A percentile compares a stretch with the other conserved stretches of the same genome.
phyloP scores from a whole-genome alignment of 2,797 vertebrate species.

The Macropodus opercularis region DNA sequence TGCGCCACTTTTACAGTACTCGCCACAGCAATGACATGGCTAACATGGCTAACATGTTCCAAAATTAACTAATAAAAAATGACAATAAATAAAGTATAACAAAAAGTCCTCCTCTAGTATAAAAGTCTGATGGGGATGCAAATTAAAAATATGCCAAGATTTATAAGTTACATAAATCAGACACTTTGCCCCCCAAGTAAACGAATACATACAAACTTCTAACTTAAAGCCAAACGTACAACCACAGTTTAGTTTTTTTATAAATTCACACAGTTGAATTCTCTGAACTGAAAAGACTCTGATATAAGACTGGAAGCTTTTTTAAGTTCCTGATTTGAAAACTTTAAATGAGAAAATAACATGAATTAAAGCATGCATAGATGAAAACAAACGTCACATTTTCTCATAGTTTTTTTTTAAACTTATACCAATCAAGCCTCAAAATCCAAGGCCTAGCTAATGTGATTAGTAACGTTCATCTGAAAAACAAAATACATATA shows the following conservation, averaged over 20 bases:
- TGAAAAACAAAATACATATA: too few species aligned
- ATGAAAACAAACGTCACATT: slow-evolving; percentile 20
- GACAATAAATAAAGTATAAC: slow-evolving; percentile 15
- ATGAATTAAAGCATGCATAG: neutral
- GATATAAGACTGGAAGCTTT: slow-evolving; percentile 25
- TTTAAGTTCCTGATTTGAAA: slow-evolving; percentile 20
- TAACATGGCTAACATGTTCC: too few species aligned
- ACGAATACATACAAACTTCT: slow-evolving; percentile 21
- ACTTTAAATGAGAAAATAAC: neutral
- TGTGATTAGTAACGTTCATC: neutral
- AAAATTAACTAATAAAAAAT: neutral
- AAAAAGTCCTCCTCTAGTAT: slow-evolving; percentile 1
- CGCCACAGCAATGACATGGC: neutral
- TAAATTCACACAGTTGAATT: too few species aligned
- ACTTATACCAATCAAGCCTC: slow-evolving; percentile 9
- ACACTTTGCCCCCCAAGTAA: slow-evolving; percentile 9
- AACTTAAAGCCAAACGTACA: too few species aligned
- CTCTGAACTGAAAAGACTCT: neutral
- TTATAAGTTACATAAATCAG: slow-evolving; percentile 51
- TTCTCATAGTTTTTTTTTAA: slow-evolving; percentile 13
- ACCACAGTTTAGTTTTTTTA: too few species aligned
- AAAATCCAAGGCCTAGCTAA: slow-evolving; percentile 6
- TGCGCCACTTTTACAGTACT: slow-evolving; percentile 18
- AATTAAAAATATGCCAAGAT: slow-evolving; percentile 28
- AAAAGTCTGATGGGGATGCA: neutral